Percentiles rank a stretch among this genome's conserved stretches.
phyloP scores from a whole-genome alignment of 2,888 invertebrate species.

The Pyrrhosoma nymphula region DNA sequence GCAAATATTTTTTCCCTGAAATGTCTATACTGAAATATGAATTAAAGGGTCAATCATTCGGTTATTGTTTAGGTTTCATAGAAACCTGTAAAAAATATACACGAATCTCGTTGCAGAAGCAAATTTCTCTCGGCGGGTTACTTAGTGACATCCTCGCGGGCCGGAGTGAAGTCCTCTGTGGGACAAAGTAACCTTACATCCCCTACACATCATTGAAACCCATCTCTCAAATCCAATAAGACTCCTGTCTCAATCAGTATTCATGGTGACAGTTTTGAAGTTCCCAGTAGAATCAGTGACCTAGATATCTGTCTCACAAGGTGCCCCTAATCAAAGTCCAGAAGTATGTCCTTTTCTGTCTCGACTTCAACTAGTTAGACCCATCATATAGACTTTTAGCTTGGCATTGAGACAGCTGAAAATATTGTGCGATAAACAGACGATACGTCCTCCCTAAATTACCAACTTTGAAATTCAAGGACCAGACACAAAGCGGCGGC shows the following conservation, averaged over 20 bases:
- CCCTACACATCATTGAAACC: too few species aligned
- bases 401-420: neutral
- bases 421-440: neutral
- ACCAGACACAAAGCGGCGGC: neutral
- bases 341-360: neutral
- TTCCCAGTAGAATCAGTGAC: neutral
- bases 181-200: too few species aligned
- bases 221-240: too few species aligned
- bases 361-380: neutral
- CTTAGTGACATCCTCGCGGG: too few species aligned
- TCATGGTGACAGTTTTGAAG: neutral
- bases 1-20: too few species aligned
- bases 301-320: neutral
- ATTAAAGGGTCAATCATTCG: too few species aligned
- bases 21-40: too few species aligned
- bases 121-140: too few species aligned
- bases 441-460: neutral
- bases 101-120: too few species aligned
- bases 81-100: too few species aligned
- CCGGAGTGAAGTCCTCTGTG: too few species aligned
- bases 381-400: neutral
- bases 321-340: neutral
- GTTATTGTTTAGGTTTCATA: too few species aligned
- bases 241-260: neutral
- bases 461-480: neutral